Percentiles rank a stretch among this genome's conserved stretches.
Conservation (phyloP, 2,113 vertebrate genomes). For the Spizaetus ornatus region DNA sequence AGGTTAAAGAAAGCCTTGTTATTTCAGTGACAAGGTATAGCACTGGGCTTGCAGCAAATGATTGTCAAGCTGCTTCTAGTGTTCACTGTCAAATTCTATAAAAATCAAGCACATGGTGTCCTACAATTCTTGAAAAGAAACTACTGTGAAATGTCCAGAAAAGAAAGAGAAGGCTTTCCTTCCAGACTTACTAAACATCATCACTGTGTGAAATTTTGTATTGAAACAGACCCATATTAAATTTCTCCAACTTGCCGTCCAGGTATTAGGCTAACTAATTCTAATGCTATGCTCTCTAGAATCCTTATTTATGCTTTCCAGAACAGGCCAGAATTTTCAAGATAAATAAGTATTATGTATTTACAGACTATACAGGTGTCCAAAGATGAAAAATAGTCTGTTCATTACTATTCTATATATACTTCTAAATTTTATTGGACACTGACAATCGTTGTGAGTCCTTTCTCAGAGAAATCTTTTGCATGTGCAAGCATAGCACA, state of each 20-base stretch:
- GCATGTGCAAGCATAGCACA: background rate
- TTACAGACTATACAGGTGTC: background rate
- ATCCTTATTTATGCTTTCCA: background rate
- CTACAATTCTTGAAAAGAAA: background rate
- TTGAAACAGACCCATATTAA: background rate
- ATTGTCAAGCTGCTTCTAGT: background rate
- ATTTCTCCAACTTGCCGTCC: background rate
- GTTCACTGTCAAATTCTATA: background rate
- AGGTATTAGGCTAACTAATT: background rate
- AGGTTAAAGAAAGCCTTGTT: background rate
- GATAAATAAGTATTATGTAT: background rate
- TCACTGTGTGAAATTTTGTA: background rate
- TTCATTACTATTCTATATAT: background rate
- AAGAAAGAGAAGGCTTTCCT: background rate
- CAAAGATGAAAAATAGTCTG: background rate
- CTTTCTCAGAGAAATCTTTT: background rate
- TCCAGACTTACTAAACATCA: background rate
- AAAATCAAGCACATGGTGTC: background rate
- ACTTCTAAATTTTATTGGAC: background rate
- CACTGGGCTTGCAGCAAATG: background rate
- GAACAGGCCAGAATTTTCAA: background rate
- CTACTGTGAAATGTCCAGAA: background rate
- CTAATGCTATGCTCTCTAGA: background rate
- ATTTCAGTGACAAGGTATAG: background rate
- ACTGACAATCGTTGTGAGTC: background rate